phyloP scores from a whole-genome alignment of 2,797 vertebrate species.

The Rhabdophis nuchalis region DNA sequence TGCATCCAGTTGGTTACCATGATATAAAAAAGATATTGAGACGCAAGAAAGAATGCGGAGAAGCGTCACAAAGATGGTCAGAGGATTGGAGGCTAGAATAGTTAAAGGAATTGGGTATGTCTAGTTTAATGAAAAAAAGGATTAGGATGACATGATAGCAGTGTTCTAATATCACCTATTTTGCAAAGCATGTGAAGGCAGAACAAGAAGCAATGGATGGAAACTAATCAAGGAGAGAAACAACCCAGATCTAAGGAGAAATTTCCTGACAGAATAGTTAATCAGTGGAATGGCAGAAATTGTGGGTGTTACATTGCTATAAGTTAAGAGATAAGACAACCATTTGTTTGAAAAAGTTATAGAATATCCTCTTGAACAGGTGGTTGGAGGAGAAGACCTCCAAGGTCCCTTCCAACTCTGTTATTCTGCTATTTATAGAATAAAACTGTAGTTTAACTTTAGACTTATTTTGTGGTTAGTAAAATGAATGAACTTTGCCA shows the following conservation, averaged over 20 bases:
- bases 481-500: conserved; percentile 65
- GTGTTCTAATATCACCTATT: not conserved
- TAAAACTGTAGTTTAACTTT: conserved; percentile 77
- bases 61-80: not conserved
- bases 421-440: conserved; percentile 43
- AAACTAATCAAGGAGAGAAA: not conserved
- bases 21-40: not conserved
- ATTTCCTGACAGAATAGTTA: not conserved
- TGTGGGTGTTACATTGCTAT: not conserved
- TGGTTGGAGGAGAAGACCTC: not conserved
- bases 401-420: not conserved
- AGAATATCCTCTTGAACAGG: not conserved
- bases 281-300: not conserved
- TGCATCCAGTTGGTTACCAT: not conserved
- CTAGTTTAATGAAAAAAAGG: not conserved
- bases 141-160: not conserved
- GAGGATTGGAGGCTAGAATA: not conserved
- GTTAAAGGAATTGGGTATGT: not conserved
- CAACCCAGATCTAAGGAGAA: not conserved
- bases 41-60: not conserved
- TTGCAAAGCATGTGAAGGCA: not conserved
- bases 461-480: conserved; percentile 65
- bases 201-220: not conserved
- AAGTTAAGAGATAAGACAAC: not conserved
- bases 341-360: not conserved